A percentile compares a stretch with the other conserved stretches of the same genome.
Evolutionary conservation across 2,888 invertebrate species (phyloP).

Genomic region (Cybosia mesomella): DNA sequence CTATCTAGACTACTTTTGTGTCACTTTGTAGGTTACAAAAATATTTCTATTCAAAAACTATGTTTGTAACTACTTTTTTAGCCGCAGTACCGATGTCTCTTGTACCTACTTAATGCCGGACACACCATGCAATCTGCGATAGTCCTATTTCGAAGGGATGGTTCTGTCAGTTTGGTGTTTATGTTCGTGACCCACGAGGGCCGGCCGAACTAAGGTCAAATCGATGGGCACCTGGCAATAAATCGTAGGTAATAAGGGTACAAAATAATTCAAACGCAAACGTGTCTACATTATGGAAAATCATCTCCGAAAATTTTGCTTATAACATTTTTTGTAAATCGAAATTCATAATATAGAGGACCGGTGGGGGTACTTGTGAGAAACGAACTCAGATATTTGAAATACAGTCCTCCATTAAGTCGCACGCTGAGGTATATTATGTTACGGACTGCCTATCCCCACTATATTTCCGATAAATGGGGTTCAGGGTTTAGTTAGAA

Average conservation of each 20-base stretch:
- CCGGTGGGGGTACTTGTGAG: background rate
- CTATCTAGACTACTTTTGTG: no score
- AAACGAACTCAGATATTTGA: background rate
- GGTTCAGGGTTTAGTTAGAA: background rate
- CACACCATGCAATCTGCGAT: no score
- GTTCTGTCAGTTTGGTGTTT: background rate
- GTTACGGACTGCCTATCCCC: background rate
- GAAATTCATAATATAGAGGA: background rate
- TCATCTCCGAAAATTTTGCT: background rate
- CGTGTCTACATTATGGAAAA: slow-evolving; percentile 1
- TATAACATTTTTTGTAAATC: background rate
- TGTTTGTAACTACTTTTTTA: background rate
- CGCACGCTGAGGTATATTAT: background rate
- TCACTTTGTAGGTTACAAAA: no score
- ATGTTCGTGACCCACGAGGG: background rate
- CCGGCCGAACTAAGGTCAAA: background rate
- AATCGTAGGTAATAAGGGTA: background rate
- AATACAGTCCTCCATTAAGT: slow-evolving; percentile 1
- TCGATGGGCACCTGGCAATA: slow-evolving; percentile 6
- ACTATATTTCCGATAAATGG: background rate
- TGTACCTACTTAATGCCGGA: background rate
- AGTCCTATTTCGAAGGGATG: background rate
- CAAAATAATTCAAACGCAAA: background rate
- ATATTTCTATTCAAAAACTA: no score
- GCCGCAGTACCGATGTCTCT: background rate